phyloP scores from a whole-genome alignment of 2,797 vertebrate genomes.

The Sylvia borin region DNA sequence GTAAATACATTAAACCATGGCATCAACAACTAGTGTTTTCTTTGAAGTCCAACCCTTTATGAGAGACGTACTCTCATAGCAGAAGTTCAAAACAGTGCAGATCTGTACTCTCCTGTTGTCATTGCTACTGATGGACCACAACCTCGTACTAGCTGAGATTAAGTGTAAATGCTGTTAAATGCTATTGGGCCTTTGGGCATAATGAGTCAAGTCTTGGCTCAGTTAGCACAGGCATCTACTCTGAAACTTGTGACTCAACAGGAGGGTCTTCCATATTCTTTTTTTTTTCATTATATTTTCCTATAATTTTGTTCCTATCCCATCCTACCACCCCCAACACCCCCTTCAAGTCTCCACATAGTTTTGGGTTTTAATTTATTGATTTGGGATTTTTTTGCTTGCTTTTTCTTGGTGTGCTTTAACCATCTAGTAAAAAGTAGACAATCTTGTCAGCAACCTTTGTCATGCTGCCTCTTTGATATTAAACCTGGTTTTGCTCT shows the following conservation, averaged over 20 bases:
- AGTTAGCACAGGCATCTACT: not conserved
- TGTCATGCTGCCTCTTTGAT: not conserved
- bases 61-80: not conserved
- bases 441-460: not conserved
- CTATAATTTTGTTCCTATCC: not conserved
- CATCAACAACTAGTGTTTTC: not conserved
- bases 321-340: not conserved
- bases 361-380: not conserved
- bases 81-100: not conserved
- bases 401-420: not conserved
- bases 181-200: not conserved
- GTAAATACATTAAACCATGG: not conserved
- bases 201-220: not conserved
- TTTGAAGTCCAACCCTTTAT: not conserved
- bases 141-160: fast-evolving
- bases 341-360: not conserved
- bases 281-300: not conserved
- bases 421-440: not conserved
- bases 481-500: not conserved
- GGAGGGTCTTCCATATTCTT: not conserved
- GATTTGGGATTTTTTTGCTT: not conserved
- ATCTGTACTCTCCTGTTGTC: not conserved
- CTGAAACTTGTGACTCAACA: not conserved
- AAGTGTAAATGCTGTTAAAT: not conserved
- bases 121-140: not conserved